Evolutionary conservation across 1,140 invertebrate genomes (phyloP), one percentile per base, ranked within the genome.

Genomic region (Anadara kagoshimensis): DNA sequence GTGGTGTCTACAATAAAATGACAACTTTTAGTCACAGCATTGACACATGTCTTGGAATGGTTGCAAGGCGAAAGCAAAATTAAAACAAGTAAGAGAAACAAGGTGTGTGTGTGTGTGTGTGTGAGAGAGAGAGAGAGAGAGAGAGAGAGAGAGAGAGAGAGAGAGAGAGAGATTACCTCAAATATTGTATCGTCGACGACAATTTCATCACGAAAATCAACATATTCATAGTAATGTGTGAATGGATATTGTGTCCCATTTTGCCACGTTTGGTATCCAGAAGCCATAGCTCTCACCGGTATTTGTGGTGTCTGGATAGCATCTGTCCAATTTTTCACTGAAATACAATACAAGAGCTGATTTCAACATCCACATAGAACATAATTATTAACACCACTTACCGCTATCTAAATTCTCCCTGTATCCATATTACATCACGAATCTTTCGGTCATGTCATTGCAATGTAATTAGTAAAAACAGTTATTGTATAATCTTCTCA

Each of bases 1-100:
- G 53, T n/a, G 79, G 79, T 24, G 69, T 76, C 79, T 81, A 54
- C 3, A 63, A 66, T 7, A 58, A 58, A n/a, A 24, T 26, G 14
- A 36, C 4, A 4, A 36, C 2, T 7, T 7, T 36, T 36, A 36
- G 29, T 7, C 7, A 36, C 29, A 36, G 7, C 29, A 36, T 7
- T 36, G 29, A 36, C 2, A n/a, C n/a, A 36, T 36, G 29, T 36
- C 29, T 7, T 36, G 29, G 29, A 36, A 36, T 36, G 7, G n/a
- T n/a, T n/a, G n/a, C n/a, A n/a, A n/a, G n/a, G n/a, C n/a, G n/a
- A n/a, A n/a, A n/a, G n/a, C n/a, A n/a, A n/a, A n/a, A n/a, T n/a
- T n/a, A n/a, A n/a, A n/a, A n/a, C n/a, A n/a, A n/a, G n/a, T n/a
- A n/a, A n/a, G n/a, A n/a, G n/a, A n/a, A n/a, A n/a, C n/a, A n/a